These are phyloP conservation scores for Leptinotarsa haldemani DNA, from an alignment of 2,888 invertebrate species.

Conservation along the genomic window DNA sequence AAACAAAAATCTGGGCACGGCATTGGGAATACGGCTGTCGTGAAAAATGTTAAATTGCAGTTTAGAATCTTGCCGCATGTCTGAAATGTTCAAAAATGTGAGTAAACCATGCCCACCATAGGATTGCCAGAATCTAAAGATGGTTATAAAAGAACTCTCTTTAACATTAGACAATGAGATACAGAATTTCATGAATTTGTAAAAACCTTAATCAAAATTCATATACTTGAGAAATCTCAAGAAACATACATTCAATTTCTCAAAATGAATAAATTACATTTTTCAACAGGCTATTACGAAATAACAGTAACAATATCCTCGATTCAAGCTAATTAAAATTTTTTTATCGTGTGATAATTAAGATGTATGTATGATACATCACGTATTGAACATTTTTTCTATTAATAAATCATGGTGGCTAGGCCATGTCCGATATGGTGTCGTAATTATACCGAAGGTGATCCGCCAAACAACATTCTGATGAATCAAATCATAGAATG, in stretches of 20 bases:
- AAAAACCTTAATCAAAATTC: neutral
- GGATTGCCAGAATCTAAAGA: too few relatives aligned
- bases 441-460: constrained; percentile 10
- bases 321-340: neutral
- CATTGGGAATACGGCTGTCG: too few relatives aligned
- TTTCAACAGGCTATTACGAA: neutral
- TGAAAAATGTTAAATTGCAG: too few relatives aligned
- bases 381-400: neutral
- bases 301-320: neutral
- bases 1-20: too few relatives aligned
- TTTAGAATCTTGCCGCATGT: too few relatives aligned
- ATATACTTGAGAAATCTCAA: neutral
- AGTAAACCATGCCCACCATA: too few relatives aligned
- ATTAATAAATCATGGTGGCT: constrained; percentile 6
- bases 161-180: too few relatives aligned
- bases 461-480: constrained; percentile 8
- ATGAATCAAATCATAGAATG: constrained; percentile 11
- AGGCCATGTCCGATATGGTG: constrained; percentile 14
- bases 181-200: too few relatives aligned
- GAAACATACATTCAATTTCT: neutral
- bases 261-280: neutral
- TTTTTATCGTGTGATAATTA: constrained; percentile 5
- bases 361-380: constrained; percentile 16
- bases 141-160: too few relatives aligned
- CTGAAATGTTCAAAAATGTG: too few relatives aligned